These are phyloP conservation scores for Cerastis leucographa DNA, from an alignment of 2,888 invertebrate genomes.

Conservation along the genomic window DNA sequence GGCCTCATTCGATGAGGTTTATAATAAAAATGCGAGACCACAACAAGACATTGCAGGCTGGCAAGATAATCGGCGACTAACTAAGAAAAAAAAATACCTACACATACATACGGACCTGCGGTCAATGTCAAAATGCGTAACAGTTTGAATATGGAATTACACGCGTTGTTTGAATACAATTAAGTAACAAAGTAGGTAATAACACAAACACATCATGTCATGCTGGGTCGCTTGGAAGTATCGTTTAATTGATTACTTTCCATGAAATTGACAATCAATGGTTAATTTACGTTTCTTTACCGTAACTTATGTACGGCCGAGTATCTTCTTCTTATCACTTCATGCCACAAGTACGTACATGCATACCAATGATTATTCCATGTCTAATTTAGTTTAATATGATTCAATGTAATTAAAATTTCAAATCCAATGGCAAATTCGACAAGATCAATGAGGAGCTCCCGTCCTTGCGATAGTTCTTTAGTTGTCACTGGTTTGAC, in stretches of 20 bases:
- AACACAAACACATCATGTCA: not conserved
- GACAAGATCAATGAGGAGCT: not conserved
- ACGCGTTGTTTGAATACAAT: conserved; percentile 11
- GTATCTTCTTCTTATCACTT: not conserved
- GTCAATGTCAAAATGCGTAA: conserved; percentile 44
- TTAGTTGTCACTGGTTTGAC: not conserved
- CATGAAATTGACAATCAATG: not conserved
- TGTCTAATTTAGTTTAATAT: not conserved
- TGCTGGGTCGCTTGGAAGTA: not conserved
- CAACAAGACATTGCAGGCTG: conserved; percentile 39
- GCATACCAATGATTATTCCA: not conserved
- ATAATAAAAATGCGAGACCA: conserved; percentile 43
- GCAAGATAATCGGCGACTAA: conserved; percentile 36
- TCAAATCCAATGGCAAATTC: conserved; percentile 2
- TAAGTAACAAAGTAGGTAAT: not conserved
- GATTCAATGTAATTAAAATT: not conserved
- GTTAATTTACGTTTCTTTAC: not conserved
- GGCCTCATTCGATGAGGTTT: conserved; percentile 52
- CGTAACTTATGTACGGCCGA: no score
- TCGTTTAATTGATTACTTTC: not conserved
- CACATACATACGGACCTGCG: not conserved
- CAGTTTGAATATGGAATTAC: conserved; percentile 28
- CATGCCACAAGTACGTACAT: not conserved
- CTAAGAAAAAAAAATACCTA: conserved; percentile 36
- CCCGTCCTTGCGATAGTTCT: not conserved